Evolutionary conservation across 2,888 invertebrate species (phyloP), one percentile per base, ranked within the genome.

Genomic region (Scaptomyza polygonia): DNA sequence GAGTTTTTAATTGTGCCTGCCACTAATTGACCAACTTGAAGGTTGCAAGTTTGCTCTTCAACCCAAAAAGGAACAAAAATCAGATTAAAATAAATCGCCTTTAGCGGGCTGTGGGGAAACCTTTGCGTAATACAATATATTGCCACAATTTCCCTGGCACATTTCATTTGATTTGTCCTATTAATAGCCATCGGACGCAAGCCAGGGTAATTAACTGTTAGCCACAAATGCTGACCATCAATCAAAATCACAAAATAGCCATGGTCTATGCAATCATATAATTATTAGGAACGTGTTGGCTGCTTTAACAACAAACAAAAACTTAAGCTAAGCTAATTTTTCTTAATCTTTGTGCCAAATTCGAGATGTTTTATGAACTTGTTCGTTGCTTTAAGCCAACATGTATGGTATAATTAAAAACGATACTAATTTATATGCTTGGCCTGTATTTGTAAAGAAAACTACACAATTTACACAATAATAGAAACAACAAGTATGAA

Each of bases 21-120:
- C 44, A 43, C 57, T 68, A 80, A 71, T 85, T 74, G 62, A 44
- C 45, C 56, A 59, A 53, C 59, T 53, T 78, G 86, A 82, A 82
- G 82, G 88, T 82, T 87, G 66, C 16, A 53, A 52, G 44, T 67
- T 72, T 51, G 48, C 57, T 67, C 51, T 71, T 59, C 39, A 74
- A 68, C 4, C 16, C 39, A 30, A 30, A 30, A 2, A 5, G 39
- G 9, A 40, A 21, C 34, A 42, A 11, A 16, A 45, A 27, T 44
- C 30, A 12, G 21, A 25, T 40, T 43, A 64, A 57, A 63, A 25
- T 0, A 25, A 40, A 62, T 53, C 53, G 30, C 30, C 39, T 25
- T 45, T 39, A 3, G 36, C 12, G 18, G 29, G 39, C 54, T 30
- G 43, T 1, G n/a, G 42, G 14, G 29, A 18, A 18, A 40, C 12